Conservation (phyloP, 2,113 vertebrate species). For the Tragelaphus imberbis region DNA sequence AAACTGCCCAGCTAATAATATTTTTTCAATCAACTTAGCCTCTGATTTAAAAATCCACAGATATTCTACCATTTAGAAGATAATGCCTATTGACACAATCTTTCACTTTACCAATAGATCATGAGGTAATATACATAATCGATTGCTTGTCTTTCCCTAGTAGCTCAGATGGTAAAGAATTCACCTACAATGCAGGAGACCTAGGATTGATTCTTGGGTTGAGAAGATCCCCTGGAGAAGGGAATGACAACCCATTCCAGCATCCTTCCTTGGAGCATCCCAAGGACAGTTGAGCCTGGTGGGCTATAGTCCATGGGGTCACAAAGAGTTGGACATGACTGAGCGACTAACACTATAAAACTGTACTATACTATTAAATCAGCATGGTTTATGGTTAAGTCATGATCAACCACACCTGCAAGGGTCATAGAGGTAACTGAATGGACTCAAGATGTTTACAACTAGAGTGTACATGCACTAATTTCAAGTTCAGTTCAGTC, state of each 20-base stretch:
- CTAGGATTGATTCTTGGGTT: not conserved
- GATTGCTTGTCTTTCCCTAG: not conserved
- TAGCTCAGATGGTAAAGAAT: not conserved
- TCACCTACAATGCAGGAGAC: not conserved
- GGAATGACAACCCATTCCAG: not conserved
- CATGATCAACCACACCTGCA: not conserved
- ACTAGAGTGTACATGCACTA: not conserved
- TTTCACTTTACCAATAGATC: not conserved
- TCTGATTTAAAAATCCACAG: not conserved
- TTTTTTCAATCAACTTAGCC: not conserved
- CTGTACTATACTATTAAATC: not conserved
- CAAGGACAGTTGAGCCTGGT: not conserved
- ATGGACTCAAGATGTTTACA: not conserved
- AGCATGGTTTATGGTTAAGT: not conserved
- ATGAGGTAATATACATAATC: not conserved
- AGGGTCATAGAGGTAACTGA: not conserved
- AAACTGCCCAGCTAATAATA: not conserved
- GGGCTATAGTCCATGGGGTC: not conserved
- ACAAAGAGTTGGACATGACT: not conserved
- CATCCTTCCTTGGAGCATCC: not conserved
- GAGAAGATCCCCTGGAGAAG: not conserved
- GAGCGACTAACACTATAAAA: not conserved
- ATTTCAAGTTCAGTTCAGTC: not conserved
- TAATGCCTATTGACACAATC: not conserved
- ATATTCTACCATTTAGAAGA: not conserved